A percentile compares a stretch with the other conserved stretches of the same genome.
Conservation (phyloP, 2,888 invertebrate species). For the Ochropacha duplaris region DNA sequence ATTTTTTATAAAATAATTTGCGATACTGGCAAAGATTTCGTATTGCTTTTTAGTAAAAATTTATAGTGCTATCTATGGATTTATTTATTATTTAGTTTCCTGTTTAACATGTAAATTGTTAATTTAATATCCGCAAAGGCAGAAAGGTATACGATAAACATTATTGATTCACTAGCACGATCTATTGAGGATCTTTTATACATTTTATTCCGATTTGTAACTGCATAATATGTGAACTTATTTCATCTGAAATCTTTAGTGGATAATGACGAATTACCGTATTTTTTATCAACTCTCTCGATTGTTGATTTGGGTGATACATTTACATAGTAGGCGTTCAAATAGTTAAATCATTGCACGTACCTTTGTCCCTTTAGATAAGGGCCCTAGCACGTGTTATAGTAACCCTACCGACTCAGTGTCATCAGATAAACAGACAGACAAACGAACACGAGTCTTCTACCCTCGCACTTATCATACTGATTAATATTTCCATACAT, state of each 20-base stretch:
- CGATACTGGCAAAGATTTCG: no score
- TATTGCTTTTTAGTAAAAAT: background rate
- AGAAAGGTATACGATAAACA: slow-evolving; percentile 46
- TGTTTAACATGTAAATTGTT: background rate
- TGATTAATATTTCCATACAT: slow-evolving; percentile 59
- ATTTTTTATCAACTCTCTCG: no score
- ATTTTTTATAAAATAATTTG: no score
- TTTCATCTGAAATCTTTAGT: no score
- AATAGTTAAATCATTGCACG: slow-evolving; percentile 28
- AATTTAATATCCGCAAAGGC: background rate
- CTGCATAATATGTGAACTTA: no score
- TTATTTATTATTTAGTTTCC: no score
- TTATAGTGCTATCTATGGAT: no score
- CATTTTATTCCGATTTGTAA: no score
- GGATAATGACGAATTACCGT: no score
- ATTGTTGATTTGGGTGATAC: background rate
- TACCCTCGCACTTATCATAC: slow-evolving; percentile 48
- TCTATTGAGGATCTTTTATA: slow-evolving; percentile 32
- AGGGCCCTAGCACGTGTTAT: slow-evolving; percentile 46
- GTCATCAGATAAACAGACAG: slow-evolving; percentile 53
- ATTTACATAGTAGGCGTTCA: slow-evolving; percentile 27
- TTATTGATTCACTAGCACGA: slow-evolving; percentile 39
- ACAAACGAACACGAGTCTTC: slow-evolving; percentile 43
- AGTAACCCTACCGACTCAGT: slow-evolving; percentile 41
- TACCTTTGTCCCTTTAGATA: slow-evolving; percentile 41